phyloP scores from a whole-genome alignment of 2,113 vertebrate genomes.

The Limnothrissa miodon region DNA sequence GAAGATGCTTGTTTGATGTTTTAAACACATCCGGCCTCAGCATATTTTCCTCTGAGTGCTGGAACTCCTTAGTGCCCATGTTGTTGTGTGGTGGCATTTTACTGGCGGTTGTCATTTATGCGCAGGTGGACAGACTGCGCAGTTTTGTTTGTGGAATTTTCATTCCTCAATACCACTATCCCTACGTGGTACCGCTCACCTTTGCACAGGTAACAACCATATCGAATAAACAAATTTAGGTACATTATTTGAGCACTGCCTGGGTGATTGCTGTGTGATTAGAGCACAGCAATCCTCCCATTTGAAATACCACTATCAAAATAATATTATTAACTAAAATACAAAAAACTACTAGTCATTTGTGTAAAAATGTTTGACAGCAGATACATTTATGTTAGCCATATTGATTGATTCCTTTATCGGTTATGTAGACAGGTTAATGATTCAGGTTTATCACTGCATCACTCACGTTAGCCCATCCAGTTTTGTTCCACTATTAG shows the following conservation, averaged over 20 bases:
- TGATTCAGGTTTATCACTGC: too few species aligned
- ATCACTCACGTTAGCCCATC: too few species aligned
- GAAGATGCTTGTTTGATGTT: neutral
- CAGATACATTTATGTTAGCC: too few species aligned
- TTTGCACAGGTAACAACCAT: conserved; percentile 65
- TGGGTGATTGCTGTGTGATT: neutral
- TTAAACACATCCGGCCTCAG: neutral
- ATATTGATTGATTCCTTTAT: too few species aligned
- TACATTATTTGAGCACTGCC: neutral
- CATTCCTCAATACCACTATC: conserved; percentile 74
- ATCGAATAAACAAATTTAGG: neutral
- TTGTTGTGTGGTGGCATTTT: conserved; percentile 38
- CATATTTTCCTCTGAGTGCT: neutral
- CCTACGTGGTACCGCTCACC: conserved; percentile 62
- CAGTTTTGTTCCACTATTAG: too few species aligned
- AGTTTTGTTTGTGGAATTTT: conserved; percentile 68
- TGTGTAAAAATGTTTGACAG: too few species aligned
- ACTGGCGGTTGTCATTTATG: conserved; percentile 52
- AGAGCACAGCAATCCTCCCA: too few species aligned
- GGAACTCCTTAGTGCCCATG: conserved; percentile 51
- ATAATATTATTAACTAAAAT: too few species aligned
- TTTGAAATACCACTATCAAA: too few species aligned
- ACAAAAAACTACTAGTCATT: too few species aligned
- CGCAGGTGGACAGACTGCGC: conserved; percentile 60
- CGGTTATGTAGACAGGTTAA: too few species aligned